Evolutionary conservation across 2,888 invertebrate species (phyloP).

Genomic region (Malthinus flaveolus): DNA sequence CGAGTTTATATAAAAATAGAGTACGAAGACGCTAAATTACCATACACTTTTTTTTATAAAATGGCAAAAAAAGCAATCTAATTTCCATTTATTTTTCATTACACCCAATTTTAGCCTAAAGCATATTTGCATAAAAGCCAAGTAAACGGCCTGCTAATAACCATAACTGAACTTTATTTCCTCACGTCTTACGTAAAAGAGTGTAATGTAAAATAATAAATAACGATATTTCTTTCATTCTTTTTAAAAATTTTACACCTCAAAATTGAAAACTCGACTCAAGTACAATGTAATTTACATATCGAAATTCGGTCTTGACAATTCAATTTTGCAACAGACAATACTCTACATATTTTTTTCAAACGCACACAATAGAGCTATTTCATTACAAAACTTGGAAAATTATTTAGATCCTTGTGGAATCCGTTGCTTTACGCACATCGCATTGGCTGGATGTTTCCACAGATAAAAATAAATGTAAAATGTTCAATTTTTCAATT

Average conservation of each 20-base stretch:
- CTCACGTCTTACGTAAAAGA: too few species aligned
- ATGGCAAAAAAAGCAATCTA: neutral
- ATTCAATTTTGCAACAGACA: constrained; percentile 16
- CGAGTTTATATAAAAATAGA: too few species aligned
- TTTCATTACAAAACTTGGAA: constrained; percentile 40
- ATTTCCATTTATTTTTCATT: constrained; percentile 6
- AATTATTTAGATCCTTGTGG: constrained; percentile 41
- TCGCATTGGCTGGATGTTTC: constrained; percentile 41
- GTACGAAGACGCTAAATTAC: too few species aligned
- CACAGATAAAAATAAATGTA: constrained; percentile 35
- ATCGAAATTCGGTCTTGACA: constrained; percentile 12
- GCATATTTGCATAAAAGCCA: constrained; percentile 4
- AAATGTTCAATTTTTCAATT: constrained; percentile 3
- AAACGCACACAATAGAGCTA: constrained; percentile 36
- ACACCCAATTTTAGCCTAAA: constrained; percentile 2
- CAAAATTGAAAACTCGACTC: constrained; percentile 9
- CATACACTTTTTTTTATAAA: too few species aligned
- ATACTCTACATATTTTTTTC: constrained; percentile 9
- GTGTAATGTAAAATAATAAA: too few species aligned
- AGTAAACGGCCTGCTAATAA: constrained; percentile 3
- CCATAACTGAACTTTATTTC: neutral
- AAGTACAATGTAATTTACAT: constrained; percentile 17
- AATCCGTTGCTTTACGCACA: constrained; percentile 37
- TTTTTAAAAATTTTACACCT: constrained; percentile 8
- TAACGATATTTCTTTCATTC: neutral